Percentiles rank a stretch among this genome's conserved stretches.
These are phyloP conservation scores for Chlorops oryzae DNA, from an alignment of 1,140 invertebrate species.

Conservation along the genomic window DNA sequence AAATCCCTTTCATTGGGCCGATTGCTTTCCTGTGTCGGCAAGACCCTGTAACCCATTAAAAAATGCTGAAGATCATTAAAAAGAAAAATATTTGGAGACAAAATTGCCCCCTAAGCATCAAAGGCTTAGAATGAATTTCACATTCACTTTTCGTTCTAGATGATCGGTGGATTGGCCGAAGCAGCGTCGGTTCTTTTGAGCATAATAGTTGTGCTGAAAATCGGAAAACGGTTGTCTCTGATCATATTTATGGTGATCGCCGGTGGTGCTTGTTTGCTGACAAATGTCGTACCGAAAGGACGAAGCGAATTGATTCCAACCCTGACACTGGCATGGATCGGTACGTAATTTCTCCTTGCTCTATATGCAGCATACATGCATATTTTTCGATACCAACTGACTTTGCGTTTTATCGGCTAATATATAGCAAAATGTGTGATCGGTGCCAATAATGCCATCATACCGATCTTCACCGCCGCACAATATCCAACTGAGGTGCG, in stretches of 20 bases:
- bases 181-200: slow-evolving; percentile 62
- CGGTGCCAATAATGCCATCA: slow-evolving; percentile 62
- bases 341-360: slow-evolving; percentile 16
- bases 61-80: background rate
- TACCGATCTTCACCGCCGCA: slow-evolving; percentile 67
- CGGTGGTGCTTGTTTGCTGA: slow-evolving; percentile 58
- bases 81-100: background rate
- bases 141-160: slow-evolving; percentile 21
- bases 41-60: no score
- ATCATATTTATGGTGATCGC: slow-evolving; percentile 58
- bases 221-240: slow-evolving; percentile 59
- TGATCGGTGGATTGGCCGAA: slow-evolving; percentile 60
- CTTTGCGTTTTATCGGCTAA: background rate
- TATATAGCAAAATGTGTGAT: slow-evolving; percentile 58
- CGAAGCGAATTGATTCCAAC: slow-evolving; percentile 49
- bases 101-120: no score
- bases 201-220: slow-evolving; percentile 61
- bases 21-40: no score
- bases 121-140: background rate
- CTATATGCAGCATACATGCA: background rate
- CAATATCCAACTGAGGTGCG: slow-evolving; percentile 66
- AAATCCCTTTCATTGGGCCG: no score
- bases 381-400: background rate
- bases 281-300: slow-evolving; percentile 49
- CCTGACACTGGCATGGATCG: slow-evolving; percentile 55